These are phyloP conservation scores for Hemicordylus capensis DNA, from an alignment of 2,113 vertebrate genomes.

Conservation along the genomic window DNA sequence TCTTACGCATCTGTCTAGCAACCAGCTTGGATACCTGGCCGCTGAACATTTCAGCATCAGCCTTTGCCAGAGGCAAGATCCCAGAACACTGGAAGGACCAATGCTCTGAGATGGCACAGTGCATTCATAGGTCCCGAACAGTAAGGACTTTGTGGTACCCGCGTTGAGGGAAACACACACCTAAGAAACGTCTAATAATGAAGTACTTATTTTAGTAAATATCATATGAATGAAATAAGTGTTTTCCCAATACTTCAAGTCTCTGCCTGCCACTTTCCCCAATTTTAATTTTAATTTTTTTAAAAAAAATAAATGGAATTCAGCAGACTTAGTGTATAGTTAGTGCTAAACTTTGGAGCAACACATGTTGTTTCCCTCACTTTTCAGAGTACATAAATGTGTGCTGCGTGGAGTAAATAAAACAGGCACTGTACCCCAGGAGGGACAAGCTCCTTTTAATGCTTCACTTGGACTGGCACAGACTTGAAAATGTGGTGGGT, in stretches of 20 bases:
- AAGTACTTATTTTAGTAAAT: slow-evolving; percentile 72
- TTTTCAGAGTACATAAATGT: not conserved
- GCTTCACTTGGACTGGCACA: rapidly evolving
- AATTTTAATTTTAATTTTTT: slow-evolving; percentile 35
- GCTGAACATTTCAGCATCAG: not conserved
- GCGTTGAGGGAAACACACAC: slow-evolving; percentile 17
- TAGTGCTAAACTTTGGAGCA: not conserved
- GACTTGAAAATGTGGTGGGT: not conserved
- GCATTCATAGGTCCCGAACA: slow-evolving; percentile 39
- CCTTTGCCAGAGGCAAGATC: slow-evolving; percentile 27
- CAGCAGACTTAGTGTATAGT: not conserved
- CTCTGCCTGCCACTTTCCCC: slow-evolving; percentile 56
- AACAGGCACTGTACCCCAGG: slow-evolving; percentile 18
- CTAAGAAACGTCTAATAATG: slow-evolving; percentile 67
- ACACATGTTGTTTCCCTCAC: rapidly evolving
- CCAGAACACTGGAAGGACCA: not conserved
- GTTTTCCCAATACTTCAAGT: slow-evolving; percentile 61
- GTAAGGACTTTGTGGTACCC: slow-evolving; percentile 57
- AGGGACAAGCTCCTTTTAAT: rapidly evolving
- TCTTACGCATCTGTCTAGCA: not conserved
- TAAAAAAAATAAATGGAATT: slow-evolving; percentile 66
- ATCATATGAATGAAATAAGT: slow-evolving; percentile 71
- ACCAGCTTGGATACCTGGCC: not conserved
- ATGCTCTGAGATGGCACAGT: slow-evolving; percentile 12
- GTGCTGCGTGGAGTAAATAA: not conserved